These are phyloP conservation scores for Neelides sp. DNA, from an alignment of 1,140 invertebrate genomes.

Conservation along the genomic window DNA sequence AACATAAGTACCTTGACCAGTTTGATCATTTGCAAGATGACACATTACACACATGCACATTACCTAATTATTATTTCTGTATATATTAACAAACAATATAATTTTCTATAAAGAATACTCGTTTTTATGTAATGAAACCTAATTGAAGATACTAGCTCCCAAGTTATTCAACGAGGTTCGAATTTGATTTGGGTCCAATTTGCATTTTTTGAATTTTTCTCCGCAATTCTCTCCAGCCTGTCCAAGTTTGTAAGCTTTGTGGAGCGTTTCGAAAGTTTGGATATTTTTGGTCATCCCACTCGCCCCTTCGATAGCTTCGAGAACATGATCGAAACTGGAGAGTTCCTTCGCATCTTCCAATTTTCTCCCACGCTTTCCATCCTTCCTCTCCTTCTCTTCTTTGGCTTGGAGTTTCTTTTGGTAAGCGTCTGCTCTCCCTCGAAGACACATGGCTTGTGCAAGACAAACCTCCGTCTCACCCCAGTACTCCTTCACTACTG, in stretches of 20 bases:
- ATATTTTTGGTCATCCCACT: constrained; percentile 5
- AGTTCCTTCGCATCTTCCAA: constrained; percentile 4
- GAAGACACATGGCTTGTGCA: constrained; percentile 6
- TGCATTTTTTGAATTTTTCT: constrained; percentile 5
- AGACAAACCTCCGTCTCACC: constrained; percentile 9
- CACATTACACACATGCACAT: too few species aligned
- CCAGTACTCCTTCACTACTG: background rate
- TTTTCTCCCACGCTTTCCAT: background rate
- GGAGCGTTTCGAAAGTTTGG: constrained; percentile 7
- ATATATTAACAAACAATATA: too few species aligned
- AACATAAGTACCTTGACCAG: too few species aligned
- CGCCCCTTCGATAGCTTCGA: constrained; percentile 15
- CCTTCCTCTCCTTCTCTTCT: background rate
- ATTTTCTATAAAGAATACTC: too few species aligned
- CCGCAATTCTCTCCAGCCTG: constrained; percentile 4
- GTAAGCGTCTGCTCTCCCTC: background rate
- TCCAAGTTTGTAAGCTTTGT: constrained; percentile 11
- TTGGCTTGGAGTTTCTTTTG: background rate
- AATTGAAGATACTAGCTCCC: constrained; percentile 11
- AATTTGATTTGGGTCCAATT: background rate
- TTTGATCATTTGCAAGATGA: too few species aligned
- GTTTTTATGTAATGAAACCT: too few species aligned
- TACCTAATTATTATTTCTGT: too few species aligned
- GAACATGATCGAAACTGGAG: constrained; percentile 16
- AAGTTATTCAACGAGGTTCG: background rate